A percentile compares a stretch with the other conserved stretches of the same genome.
Conservation (phyloP, 1,140 invertebrate species). For the Drosophila oshimai region DNA sequence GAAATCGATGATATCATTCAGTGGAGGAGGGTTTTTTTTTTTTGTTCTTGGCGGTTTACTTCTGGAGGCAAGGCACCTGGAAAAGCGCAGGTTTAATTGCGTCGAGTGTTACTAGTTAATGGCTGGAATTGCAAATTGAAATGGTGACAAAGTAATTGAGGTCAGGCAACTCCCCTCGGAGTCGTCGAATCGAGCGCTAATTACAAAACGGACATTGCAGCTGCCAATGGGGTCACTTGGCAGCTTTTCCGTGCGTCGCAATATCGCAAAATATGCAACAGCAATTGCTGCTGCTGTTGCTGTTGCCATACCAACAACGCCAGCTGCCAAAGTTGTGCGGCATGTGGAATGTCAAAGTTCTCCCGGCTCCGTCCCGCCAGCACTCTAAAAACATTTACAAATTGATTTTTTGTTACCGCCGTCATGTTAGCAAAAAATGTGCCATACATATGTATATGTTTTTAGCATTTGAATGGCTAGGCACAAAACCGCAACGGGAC, state of each 20-base stretch:
- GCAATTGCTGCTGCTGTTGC: no score
- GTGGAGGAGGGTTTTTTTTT: slow-evolving; percentile 6
- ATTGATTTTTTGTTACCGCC: slow-evolving; percentile 69
- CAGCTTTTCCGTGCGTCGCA: slow-evolving; percentile 38
- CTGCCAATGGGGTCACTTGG: slow-evolving; percentile 72
- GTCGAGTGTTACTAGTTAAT: slow-evolving; percentile 79
- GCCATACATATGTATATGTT: slow-evolving; percentile 1
- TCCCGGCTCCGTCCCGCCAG: slow-evolving; percentile 1
- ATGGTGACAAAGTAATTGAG: slow-evolving; percentile 80
- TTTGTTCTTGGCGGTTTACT: slow-evolving; percentile 40
- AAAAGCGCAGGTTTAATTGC: slow-evolving; percentile 80
- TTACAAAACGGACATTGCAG: slow-evolving; percentile 70
- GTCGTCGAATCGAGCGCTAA: slow-evolving; percentile 56
- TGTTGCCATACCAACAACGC: slow-evolving; percentile 25
- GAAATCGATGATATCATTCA: slow-evolving; percentile 37
- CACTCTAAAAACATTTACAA: slow-evolving; percentile 76
- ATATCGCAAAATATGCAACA: slow-evolving; percentile 42
- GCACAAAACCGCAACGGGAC: slow-evolving; percentile 56
- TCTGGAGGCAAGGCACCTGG: slow-evolving; percentile 36
- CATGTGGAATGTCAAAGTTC: slow-evolving; percentile 74
- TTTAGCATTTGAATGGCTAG: slow-evolving; percentile 50
- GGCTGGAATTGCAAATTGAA: slow-evolving; percentile 80
- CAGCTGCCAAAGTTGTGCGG: slow-evolving; percentile 54
- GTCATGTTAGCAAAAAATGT: slow-evolving; percentile 19
- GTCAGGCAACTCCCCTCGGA: slow-evolving; percentile 65